Base-by-base conservation (phyloP, 2,888 invertebrate genomes). In the Pristionchus fissidentatus region DNA sequence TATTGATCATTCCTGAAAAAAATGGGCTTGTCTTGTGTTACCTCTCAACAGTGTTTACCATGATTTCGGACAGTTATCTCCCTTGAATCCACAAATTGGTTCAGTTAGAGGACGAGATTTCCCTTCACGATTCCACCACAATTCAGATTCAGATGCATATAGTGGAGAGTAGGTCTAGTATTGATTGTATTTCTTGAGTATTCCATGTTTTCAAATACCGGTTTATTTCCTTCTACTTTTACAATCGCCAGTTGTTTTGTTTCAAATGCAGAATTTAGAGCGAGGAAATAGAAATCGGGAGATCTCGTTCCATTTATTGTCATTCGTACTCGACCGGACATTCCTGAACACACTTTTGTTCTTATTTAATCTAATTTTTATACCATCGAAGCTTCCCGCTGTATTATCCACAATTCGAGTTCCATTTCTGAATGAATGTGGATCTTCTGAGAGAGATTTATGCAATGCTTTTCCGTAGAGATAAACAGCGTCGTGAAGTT, bases 401-500 rank as follows among this genome's bases (percentile, higher is more conserved):
- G 84, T 52, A 8, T 83, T 80, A n/a, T 83, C 83, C 7, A 84
- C 84, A 8, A 87, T 84, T 55, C 73, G 83, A 29, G 85, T 84
- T 26, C 87, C 87, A 55, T 86, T 85, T 35, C 75, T 43, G 38
- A 84, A 85, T 73, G 85, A 84, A 10, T n/a, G 75, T 26, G 86
- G 84, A 83, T 83, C 80, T 15, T 83, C 60, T 41, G 66, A 75
- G 57, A 88, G 55, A 32, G 88, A 87, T 77, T 80, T 84, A 55
- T 85, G 85, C 82, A 89, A 85, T 8, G 87, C 85, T 38, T 85
- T n/a, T 13, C 85, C 89, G 73, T 87, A 89, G 41, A 86, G 57
- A 77, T 88, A 88, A 0, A 88, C 85, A 15, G 88, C 81, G 32
- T 89, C 89, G 66, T 87, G 87, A 38, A 89, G 83, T 81, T 88